phyloP scores from a whole-genome alignment of 2,797 vertebrate genomes.

The Paedocypris micromegethes region DNA sequence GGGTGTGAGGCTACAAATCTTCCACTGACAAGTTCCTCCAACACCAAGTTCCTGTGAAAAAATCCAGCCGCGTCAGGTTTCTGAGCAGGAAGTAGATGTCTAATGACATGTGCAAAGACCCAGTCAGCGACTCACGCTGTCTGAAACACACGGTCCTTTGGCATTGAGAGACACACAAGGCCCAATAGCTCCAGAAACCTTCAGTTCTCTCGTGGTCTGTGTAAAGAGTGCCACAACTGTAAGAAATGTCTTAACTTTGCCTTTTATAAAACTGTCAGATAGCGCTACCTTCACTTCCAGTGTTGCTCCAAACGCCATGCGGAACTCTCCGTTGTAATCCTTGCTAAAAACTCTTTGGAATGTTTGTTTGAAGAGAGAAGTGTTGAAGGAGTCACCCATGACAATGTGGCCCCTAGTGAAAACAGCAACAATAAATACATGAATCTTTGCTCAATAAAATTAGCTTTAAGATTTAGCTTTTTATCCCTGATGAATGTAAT shows the following conservation, averaged over 20 bases:
- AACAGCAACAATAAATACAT: too few species aligned
- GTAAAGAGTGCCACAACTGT: too few species aligned
- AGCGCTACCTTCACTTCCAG: conserved; percentile 86
- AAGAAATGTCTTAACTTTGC: background rate
- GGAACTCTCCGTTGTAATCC: conserved; percentile 85
- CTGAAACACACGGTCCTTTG: conserved; percentile 87
- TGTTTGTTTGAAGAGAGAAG: conserved; percentile 96
- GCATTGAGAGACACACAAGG: conserved; percentile 85
- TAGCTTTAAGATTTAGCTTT: too few species aligned
- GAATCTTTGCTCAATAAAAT: too few species aligned
- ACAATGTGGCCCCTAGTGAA: conserved; percentile 85
- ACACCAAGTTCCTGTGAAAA: conserved; percentile 73
- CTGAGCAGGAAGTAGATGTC: too few species aligned
- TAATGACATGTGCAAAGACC: background rate
- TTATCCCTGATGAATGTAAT: too few species aligned
- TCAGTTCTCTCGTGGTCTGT: conserved; percentile 91
- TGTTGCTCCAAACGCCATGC: conserved; percentile 90
- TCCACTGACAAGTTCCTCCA: conserved; percentile 93
- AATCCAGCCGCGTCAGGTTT: background rate
- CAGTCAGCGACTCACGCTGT: conserved; percentile 77
- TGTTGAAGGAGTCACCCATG: conserved; percentile 98
- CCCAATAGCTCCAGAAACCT: conserved; percentile 87
- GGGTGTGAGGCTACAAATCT: conserved; percentile 84
- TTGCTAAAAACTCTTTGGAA: conserved; percentile 95
- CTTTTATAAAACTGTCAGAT: background rate